Percentiles rank a stretch among this genome's conserved stretches.
Conservation (phyloP, 2,113 vertebrate genomes). For the Pollimyrus isidori region DNA sequence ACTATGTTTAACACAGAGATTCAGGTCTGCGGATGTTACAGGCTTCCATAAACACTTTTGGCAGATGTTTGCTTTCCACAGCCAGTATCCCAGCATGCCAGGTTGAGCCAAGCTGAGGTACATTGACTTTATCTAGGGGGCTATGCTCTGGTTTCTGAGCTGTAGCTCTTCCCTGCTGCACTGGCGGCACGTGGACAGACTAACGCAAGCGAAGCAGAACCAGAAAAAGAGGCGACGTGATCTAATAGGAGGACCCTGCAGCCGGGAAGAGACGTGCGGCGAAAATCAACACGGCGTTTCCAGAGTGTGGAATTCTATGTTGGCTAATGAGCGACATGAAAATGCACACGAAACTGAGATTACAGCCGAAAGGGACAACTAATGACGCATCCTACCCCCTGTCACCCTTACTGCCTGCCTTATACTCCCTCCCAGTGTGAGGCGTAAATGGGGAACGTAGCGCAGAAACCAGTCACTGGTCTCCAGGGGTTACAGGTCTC, state of each 20-base stretch:
- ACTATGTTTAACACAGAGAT: not conserved
- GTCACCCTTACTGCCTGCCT: not conserved
- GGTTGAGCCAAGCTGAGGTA: not conserved
- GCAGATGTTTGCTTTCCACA: constrained; percentile 32
- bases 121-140: not conserved
- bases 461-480: not conserved
- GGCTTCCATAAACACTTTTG: constrained; percentile 26
- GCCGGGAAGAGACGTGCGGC: not conserved
- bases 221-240: not conserved
- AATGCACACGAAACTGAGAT: constrained; percentile 31
- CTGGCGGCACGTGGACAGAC: not conserved
- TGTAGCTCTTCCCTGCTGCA: not conserved
- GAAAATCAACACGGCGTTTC: constrained; percentile 28
- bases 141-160: not conserved
- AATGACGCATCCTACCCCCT: not conserved
- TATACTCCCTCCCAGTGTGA: not conserved
- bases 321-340: constrained; percentile 42
- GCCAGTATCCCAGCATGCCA: constrained; percentile 27
- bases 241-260: not conserved
- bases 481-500: not conserved
- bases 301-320: constrained; percentile 50
- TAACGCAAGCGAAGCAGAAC: not conserved
- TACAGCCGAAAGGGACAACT: constrained; percentile 15
- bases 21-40: not conserved
- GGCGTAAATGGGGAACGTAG: not conserved